Conservation (phyloP, 2,888 invertebrate species). For the Bembecia ichneumoniformis region DNA sequence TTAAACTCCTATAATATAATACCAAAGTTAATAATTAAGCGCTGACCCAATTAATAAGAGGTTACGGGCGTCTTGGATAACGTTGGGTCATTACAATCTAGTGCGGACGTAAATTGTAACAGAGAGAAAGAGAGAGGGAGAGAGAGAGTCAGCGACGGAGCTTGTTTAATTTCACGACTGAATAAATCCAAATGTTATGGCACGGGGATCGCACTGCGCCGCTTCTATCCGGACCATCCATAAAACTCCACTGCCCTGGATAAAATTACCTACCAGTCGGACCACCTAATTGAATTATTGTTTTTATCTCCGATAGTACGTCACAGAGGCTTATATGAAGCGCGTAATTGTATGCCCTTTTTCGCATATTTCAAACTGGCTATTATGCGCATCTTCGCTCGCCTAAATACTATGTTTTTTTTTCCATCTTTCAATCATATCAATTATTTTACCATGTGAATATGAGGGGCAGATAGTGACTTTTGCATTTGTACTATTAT, state of each 20-base stretch:
- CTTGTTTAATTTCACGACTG: constrained; percentile 70
- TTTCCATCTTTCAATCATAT: no score
- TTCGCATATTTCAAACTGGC: no score
- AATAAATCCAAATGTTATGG: constrained; percentile 62
- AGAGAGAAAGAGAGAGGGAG: constrained; percentile 27
- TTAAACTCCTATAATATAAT: neutral
- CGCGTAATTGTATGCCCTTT: neutral
- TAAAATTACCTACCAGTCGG: constrained; percentile 19
- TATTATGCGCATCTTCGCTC: no score
- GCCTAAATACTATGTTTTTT: no score
- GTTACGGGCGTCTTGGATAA: constrained; percentile 29
- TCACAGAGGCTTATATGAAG: neutral
- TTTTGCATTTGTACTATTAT: no score
- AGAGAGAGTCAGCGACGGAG: constrained; percentile 47
- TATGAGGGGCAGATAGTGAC: no score
- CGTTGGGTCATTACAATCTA: constrained; percentile 50
- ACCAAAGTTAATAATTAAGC: neutral
- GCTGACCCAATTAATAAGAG: constrained; percentile 52
- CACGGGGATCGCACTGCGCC: constrained; percentile 27
- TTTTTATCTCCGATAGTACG: neutral
- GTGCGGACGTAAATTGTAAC: constrained; percentile 68
- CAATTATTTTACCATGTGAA: no score
- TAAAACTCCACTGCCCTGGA: constrained; percentile 41
- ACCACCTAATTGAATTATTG: constrained; percentile 4
- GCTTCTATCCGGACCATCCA: constrained; percentile 43